These are phyloP conservation scores for Glossosoma conforme DNA, from an alignment of 1,140 invertebrate species.

Conservation along the genomic window DNA sequence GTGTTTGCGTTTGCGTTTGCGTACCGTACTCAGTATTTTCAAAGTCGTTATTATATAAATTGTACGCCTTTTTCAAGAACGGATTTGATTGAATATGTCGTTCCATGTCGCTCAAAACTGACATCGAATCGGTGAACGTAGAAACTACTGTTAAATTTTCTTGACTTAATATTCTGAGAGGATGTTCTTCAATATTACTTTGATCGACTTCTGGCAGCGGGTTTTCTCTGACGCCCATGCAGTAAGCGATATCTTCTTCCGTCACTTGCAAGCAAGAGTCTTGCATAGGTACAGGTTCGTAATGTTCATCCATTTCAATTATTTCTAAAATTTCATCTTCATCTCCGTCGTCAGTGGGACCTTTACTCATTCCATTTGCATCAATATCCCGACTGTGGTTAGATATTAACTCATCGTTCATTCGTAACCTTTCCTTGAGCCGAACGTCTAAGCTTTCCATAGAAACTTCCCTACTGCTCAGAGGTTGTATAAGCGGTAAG, in stretches of 20 bases:
- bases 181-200: constrained; percentile 67
- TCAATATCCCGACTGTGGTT: constrained; percentile 48
- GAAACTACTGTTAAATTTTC: constrained; percentile 87
- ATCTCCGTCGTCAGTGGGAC: constrained; percentile 52
- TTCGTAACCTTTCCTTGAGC: constrained; percentile 57
- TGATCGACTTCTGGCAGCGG: constrained; percentile 65
- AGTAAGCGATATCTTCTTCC: constrained; percentile 85
- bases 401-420: constrained; percentile 50
- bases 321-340: constrained; percentile 78
- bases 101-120: constrained; percentile 68
- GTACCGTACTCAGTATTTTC: constrained; percentile 24
- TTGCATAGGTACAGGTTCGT: constrained; percentile 75
- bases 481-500: constrained; percentile 65
- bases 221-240: constrained; percentile 72
- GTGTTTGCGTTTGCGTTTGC: constrained; percentile 12
- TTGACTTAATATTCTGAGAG: constrained; percentile 79
- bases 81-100: constrained; percentile 48
- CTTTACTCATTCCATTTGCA: constrained; percentile 45
- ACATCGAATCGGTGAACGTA: constrained; percentile 78
- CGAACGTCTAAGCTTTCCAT: constrained; percentile 70
- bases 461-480: constrained; percentile 71
- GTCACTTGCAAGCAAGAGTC: constrained; percentile 83
- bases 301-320: constrained; percentile 73
- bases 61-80: constrained; percentile 46
- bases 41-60: constrained; percentile 44